Base-by-base conservation (phyloP, 2,888 invertebrate genomes). In the Gortyna flavago region DNA sequence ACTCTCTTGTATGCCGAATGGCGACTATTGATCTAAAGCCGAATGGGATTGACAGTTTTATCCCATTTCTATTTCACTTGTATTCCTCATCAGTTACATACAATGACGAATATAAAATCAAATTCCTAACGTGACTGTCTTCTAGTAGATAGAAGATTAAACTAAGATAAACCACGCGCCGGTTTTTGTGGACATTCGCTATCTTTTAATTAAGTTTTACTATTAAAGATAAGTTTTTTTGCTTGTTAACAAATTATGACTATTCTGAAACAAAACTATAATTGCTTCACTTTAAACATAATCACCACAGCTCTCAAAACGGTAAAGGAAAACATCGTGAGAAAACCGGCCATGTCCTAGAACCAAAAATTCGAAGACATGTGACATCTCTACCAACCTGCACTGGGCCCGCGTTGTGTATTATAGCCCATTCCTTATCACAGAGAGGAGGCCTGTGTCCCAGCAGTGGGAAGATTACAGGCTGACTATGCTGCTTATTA, bases 61-160 rank as follows among this genome's bases (percentile, higher is more conserved):
- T 35, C 18, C 32, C n/a, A 68, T 51, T 16, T 48, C 59, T 44
- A 54, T 66, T 29, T 6, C 4, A 32, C 18, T 68, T 71, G 65
- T 57, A 84, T 87, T 86, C 85, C 77, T 77, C 7, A 41, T 72
- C 73, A n/a, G n/a, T n/a, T n/a, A n/a, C n/a, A 69, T 67, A 48
- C 79, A 74, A 72, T 89, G 89, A 89, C 80, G 75, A 87, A 87
- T 85, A 76, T 72, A 72, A 73, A 84, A 89, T 88, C 54, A 70
- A 48, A 85, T 67, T 87, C 87, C 70, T 79, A 65, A 77, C 82
- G 77, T 83, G 18, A 66, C 70, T 78, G 41, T 74, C 67, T 41
- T 21, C 25, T 29, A 9, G n/a, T 62, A 73, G 67, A 72, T 61
- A 75, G 32, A 51, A 35, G 61, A 74, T 66, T 68, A 51, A 69